Evolutionary conservation across 1,140 invertebrate species (phyloP), one percentile per base, ranked within the genome.

Genomic region (Drosophila equinoxialis): DNA sequence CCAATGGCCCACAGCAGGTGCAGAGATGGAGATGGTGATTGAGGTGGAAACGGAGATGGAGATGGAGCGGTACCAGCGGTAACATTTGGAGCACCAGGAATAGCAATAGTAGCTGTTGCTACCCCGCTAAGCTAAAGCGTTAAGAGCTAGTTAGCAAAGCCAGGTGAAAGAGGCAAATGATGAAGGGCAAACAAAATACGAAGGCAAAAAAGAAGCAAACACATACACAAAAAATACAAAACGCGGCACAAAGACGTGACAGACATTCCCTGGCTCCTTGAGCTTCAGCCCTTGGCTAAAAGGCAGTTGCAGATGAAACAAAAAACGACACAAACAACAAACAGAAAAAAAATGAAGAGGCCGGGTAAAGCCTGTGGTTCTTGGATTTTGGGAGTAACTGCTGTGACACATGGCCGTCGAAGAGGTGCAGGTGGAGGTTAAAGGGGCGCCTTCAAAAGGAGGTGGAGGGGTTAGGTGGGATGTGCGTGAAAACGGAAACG

Each of bases 81-180:
- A 51, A 10, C 45, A 23, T 51, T 17, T 51, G 45, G 17, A 59
- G 17, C 3, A 39, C 17, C 61, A 33, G 63, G 26, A 45, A 8
- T 37, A 62, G 33, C 30, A 30, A 30, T 30, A 30, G 30, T 30
- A 30, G 30, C 30, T 30, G 30, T 30, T 30, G 30, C n/a, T 26
- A 26, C 68, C 55, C 67, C 45, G 63, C 63, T 61, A 58, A 68
- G 70, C 69, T 66, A 72, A 77, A 71, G 73, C 65, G 61, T 68
- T 68, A 73, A 71, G 71, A 79, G 77, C 77, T 77, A 79, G 77
- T 79, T 73, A 79, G 77, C 69, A 72, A 66, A 73, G 77, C 71
- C 74, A 73, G 74, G 61, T 69, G 68, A 69, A 48, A 61, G 14
- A 37, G 13, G 26, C 61, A 62, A 64, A 63, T 54, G 45, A 35